A percentile compares a stretch with the other conserved stretches of the same genome.
phyloP scores from a whole-genome alignment of 2,113 vertebrate genomes.

The Daboia siamensis region DNA sequence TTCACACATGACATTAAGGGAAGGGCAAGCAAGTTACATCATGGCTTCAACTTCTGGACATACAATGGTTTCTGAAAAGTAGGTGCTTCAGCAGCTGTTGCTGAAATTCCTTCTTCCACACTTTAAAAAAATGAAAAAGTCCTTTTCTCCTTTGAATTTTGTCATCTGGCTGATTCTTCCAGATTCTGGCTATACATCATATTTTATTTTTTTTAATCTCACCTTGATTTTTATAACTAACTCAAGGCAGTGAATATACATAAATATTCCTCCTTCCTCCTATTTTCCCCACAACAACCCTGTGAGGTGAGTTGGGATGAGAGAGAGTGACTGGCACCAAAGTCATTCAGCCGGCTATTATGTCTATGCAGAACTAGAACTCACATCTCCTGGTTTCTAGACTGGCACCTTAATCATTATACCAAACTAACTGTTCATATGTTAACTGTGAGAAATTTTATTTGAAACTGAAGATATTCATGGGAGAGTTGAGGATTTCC shows the following conservation, averaged over 20 bases:
- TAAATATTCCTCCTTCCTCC: not conserved
- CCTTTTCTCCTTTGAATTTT: not conserved
- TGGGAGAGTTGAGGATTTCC: conserved; percentile 36
- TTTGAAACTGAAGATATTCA: conserved; percentile 32
- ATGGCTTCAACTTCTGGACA: not conserved
- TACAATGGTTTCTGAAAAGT: not conserved
- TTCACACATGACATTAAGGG: not conserved
- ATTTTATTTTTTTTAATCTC: not conserved
- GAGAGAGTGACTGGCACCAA: not conserved
- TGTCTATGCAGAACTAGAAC: not conserved
- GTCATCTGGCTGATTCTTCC: not conserved
- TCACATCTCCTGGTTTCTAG: not conserved
- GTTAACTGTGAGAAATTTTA: not conserved
- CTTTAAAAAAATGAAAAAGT: not conserved
- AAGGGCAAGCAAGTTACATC: not conserved
- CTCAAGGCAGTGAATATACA: not conserved
- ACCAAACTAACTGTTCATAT: not conserved
- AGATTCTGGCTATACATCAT: not conserved
- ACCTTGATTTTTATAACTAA: not conserved
- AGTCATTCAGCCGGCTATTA: not conserved
- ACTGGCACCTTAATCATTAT: not conserved
- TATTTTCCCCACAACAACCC: not conserved
- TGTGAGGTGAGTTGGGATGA: not conserved
- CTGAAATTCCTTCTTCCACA: not conserved
- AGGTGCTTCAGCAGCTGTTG: not conserved